Percentiles rank a stretch among this genome's conserved stretches.
Evolutionary conservation across 2,797 vertebrate species (phyloP).

Genomic region (Tokudaia muenninki): DNA sequence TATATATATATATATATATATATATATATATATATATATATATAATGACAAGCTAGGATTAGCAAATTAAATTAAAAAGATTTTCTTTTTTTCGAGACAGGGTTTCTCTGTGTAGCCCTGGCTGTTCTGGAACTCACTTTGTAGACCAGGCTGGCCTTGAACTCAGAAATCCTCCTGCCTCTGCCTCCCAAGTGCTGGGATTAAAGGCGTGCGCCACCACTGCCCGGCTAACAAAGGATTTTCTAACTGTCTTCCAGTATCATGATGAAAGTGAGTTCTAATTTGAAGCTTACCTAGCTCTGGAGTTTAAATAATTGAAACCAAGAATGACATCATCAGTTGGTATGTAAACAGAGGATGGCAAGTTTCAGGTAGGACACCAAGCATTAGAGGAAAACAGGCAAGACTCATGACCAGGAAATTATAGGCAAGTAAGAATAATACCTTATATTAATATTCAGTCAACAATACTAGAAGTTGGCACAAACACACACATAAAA

Average conservation of each 20-base stretch:
- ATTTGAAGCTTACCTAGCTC: not conserved
- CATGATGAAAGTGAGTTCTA: not conserved
- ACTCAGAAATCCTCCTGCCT: too few species aligned
- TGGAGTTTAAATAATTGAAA: not conserved
- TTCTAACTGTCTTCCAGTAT: not conserved
- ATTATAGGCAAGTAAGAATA: not conserved
- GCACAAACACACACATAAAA: not conserved
- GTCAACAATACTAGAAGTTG: not conserved
- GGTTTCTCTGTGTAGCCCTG: too few species aligned
- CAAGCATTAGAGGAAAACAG: not conserved
- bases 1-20: not conserved
- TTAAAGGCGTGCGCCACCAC: too few species aligned
- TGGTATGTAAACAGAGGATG: not conserved
- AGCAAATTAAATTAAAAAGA: not conserved
- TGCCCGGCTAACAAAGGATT: too few species aligned
- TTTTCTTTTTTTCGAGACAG: too few species aligned
- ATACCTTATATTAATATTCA: not conserved
- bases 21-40: not conserved
- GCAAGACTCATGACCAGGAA: not conserved
- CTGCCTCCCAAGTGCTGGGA: too few species aligned
- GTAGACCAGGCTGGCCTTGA: too few species aligned
- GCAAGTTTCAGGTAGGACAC: not conserved
- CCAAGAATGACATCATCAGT: not conserved
- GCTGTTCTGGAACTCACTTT: too few species aligned
- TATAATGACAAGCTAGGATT: not conserved